Evolutionary conservation across 2,113 vertebrate species (phyloP), one percentile per base, ranked within the genome.

Genomic region (Chascanopsetta lugubris): DNA sequence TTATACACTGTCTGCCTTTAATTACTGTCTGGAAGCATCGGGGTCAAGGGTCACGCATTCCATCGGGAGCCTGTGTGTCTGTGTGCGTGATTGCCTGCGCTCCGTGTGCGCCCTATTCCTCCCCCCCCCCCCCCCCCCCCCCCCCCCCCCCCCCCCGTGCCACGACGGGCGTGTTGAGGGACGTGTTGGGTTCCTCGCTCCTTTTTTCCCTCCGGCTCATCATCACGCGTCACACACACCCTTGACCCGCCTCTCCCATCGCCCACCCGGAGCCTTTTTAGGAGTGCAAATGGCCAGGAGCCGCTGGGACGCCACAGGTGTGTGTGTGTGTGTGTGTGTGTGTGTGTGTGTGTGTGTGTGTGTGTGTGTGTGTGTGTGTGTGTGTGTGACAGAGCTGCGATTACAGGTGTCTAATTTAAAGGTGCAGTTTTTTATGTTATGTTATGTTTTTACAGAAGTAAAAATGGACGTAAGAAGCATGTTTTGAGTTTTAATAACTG

Each of bases 1-100:
- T 81, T 89, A 88, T 87, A 83, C 78, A 78, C 78, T 72, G 82
- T 86, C 82, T 76, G 70, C 74, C 71, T 85, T 88, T 85, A 90
- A 87, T 88, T 89, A 85, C 80, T 73, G 86, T 87, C 77, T 88
- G 69, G 65, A 87, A 86, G 87, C 59, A 74, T 77, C 25, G 21
- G 62, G 87, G 83, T 90, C 45, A 85, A 63, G 57, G 86, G 88
- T 85, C 75, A 60, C 34, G 22, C 78, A 85, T 85, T 83, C 85
- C 82, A 59, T 1, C 7, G 61, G 60, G 82, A 86, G 70, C 58
- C 66, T 56, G 30, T 30, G 34, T 68, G 65, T 74, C 47, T 38
- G 42, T n/a, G 17, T 69, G 59, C 9, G 21, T 53, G 40, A 61
- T 21, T 51, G 57, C 22, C 34, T 47, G 12, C 17, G 51, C 68